Percentiles rank a stretch among this genome's conserved stretches.
Conservation (phyloP, 1,140 invertebrate genomes). For the Neodiprion fabricii region DNA sequence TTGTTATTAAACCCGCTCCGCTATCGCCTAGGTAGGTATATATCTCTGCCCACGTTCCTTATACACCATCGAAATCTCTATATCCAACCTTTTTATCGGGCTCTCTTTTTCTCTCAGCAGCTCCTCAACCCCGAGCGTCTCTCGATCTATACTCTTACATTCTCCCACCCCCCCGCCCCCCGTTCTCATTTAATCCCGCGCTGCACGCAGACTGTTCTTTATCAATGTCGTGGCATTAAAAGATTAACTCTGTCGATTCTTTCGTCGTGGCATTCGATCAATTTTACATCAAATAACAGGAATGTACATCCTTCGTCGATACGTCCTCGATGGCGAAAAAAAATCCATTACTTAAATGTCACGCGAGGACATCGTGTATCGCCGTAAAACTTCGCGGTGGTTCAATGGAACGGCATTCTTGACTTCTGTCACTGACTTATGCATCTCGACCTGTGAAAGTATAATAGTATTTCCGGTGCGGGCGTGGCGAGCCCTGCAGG, state of each 20-base stretch:
- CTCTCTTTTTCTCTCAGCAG: no score
- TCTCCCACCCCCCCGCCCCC: no score
- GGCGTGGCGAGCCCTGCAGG: slow-evolving; percentile 14
- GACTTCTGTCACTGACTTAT: slow-evolving; percentile 24
- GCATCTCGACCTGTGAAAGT: slow-evolving; percentile 19
- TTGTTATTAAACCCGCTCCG: slow-evolving; percentile 46
- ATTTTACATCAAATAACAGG: not conserved
- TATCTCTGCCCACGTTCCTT: no score
- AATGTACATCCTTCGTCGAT: not conserved
- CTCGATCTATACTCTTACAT: no score
- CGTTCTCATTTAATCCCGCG: not conserved
- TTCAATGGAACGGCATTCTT: slow-evolving; percentile 24
- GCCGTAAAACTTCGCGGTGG: not conserved
- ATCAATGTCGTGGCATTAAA: not conserved
- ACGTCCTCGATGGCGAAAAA: not conserved
- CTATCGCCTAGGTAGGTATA: no score
- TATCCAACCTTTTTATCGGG: no score
- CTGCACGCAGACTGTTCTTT: not conserved
- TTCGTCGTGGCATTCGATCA: not conserved
- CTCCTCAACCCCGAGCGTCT: no score
- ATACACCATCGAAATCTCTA: no score
- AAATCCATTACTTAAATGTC: not conserved
- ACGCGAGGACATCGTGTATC: no score
- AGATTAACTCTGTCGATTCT: not conserved
- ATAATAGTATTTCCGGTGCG: slow-evolving; percentile 33